These are phyloP conservation scores for Sepioteuthis lessoniana DNA, from an alignment of 2,888 invertebrate genomes.

Conservation along the genomic window DNA sequence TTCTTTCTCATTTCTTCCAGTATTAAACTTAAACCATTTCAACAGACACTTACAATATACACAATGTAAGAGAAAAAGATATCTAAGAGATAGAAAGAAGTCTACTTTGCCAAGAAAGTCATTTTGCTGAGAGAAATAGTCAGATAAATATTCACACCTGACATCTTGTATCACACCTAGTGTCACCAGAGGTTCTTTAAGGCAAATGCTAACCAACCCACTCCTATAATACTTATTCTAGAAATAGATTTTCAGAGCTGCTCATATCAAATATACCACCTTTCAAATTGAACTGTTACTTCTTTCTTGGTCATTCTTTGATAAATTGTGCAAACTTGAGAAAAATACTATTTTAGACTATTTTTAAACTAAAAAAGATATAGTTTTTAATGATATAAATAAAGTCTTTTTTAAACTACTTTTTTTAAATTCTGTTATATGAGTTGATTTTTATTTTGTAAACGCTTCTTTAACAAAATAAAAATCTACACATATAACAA, in stretches of 20 bases:
- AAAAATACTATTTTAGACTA: neutral
- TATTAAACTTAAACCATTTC: neutral
- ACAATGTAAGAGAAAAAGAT: neutral
- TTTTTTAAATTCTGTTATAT: too few species aligned
- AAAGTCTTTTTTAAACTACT: too few species aligned
- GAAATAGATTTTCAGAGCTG: neutral
- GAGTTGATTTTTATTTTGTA: too few species aligned
- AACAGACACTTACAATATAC: neutral
- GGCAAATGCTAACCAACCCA: neutral
- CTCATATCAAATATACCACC: conserved; percentile 6
- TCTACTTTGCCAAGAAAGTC: neutral
- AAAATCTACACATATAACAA: too few species aligned
- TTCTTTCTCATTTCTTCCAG: neutral
- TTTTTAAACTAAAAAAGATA: neutral
- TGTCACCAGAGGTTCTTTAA: neutral
- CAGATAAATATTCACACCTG: neutral
- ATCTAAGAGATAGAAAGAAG: neutral
- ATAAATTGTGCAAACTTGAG: neutral
- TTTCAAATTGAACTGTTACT: neutral
- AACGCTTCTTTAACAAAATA: too few species aligned
- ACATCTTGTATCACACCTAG: conserved; percentile 2
- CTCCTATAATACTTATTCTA: neutral
- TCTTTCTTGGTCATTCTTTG: neutral
- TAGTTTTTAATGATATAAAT: too few species aligned
- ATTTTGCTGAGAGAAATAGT: neutral